A percentile compares a stretch with the other conserved stretches of the same genome.
These are phyloP conservation scores for Spodoptera exigua DNA, from an alignment of 2,888 invertebrate species.

Conservation along the genomic window DNA sequence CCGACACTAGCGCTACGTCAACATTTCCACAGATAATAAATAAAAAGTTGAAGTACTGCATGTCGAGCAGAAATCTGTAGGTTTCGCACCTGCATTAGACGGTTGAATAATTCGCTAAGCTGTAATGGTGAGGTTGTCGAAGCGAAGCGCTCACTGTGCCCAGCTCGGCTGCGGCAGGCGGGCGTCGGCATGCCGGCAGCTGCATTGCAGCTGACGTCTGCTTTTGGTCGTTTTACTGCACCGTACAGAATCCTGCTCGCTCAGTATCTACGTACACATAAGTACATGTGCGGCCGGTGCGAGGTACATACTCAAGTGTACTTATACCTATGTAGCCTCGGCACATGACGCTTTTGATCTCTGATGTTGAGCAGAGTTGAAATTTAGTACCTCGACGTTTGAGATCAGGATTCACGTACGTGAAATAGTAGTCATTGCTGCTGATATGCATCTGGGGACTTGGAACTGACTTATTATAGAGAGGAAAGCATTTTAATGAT, in stretches of 20 bases:
- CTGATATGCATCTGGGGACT: slow-evolving; percentile 5
- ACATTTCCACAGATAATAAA: slow-evolving; percentile 6
- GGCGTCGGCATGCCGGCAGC: slow-evolving; percentile 71
- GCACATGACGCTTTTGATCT: slow-evolving; percentile 45
- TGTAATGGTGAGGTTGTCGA: slow-evolving; percentile 60
- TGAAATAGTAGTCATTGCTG: slow-evolving; percentile 25
- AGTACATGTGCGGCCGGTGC: slow-evolving; percentile 17
- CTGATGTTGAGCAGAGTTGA: slow-evolving; percentile 42
- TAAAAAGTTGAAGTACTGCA: neutral
- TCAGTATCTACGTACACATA: slow-evolving; percentile 21
- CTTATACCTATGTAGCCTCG: slow-evolving; percentile 17
- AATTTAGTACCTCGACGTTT: slow-evolving; percentile 28
- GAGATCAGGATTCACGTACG: slow-evolving; percentile 20
- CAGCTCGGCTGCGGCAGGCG: slow-evolving; percentile 57
- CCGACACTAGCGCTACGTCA: neutral
- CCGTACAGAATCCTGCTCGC: slow-evolving; percentile 57
- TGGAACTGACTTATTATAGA: slow-evolving; percentile 1
- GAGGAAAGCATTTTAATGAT: slow-evolving; percentile 1
- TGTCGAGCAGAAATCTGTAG: slow-evolving; percentile 11
- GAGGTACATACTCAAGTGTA: slow-evolving; percentile 1
- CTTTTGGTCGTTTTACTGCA: slow-evolving; percentile 83
- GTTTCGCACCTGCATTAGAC: slow-evolving; percentile 68
- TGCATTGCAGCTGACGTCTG: slow-evolving; percentile 84
- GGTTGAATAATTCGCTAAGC: slow-evolving; percentile 73
- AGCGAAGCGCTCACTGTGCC: slow-evolving; percentile 26